Percentiles rank a stretch among this genome's conserved stretches.
These are phyloP conservation scores for Eupeodes luniger DNA, from an alignment of 2,888 invertebrate genomes.

Conservation along the genomic window DNA sequence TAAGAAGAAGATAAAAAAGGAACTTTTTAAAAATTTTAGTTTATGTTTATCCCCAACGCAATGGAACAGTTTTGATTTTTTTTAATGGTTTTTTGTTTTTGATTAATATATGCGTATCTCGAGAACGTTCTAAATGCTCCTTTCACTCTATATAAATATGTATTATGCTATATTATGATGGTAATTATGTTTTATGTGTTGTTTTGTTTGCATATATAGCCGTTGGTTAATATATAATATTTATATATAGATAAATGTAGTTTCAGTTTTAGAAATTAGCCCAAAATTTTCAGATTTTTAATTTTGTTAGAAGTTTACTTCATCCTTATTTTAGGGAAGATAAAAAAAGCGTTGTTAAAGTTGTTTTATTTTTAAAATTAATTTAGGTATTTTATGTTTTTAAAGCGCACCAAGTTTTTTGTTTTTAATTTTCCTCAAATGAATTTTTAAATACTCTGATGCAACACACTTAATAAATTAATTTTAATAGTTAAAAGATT, in stretches of 20 bases:
- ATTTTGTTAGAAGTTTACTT: conserved; percentile 60
- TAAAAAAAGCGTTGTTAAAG: conserved; percentile 61
- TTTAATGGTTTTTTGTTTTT: conserved; percentile 47
- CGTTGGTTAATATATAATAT: conserved; percentile 51
- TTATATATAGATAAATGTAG: not conserved
- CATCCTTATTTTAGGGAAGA: conserved; percentile 40
- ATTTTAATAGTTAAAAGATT: too few species aligned
- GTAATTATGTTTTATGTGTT: conserved; percentile 1
- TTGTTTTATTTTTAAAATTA: conserved; percentile 10
- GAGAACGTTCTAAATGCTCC: conserved; percentile 41
- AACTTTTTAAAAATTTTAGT: conserved; percentile 31
- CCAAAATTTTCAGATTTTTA: conserved; percentile 42
- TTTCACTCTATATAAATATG: not conserved
- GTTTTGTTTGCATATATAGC: conserved; percentile 60
- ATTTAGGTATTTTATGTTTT: conserved; percentile 7
- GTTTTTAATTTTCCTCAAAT: conserved; percentile 43
- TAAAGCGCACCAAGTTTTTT: conserved; percentile 68
- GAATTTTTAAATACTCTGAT: conserved; percentile 45
- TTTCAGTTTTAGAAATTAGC: conserved; percentile 63
- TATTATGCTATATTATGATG: conserved; percentile 1
- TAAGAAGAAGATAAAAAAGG: conserved; percentile 52
- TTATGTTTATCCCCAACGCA: conserved; percentile 54
- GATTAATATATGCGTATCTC: conserved; percentile 30
- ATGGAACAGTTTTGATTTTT: conserved; percentile 58
- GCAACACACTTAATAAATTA: not conserved